These are phyloP conservation scores for Montifringilla adamsi DNA, from an alignment of 2,113 vertebrate species.

Conservation along the genomic window DNA sequence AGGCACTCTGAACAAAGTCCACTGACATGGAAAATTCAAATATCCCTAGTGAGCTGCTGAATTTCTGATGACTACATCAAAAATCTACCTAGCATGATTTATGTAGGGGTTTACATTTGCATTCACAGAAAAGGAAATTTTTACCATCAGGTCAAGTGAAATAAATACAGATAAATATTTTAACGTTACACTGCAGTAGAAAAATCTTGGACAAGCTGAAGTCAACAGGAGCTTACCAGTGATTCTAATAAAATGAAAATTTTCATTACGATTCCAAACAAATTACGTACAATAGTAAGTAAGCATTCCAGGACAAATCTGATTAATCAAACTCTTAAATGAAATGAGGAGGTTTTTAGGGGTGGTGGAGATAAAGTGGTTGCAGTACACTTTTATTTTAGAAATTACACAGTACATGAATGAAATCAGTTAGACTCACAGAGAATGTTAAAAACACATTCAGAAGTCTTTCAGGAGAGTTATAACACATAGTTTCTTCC, in stretches of 20 bases:
- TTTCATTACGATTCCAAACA: background rate
- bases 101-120: background rate
- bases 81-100: background rate
- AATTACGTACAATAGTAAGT: background rate
- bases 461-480: background rate
- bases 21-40: background rate
- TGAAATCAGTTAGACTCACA: background rate
- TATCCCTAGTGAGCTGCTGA: background rate
- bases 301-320: background rate
- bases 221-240: background rate
- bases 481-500: background rate
- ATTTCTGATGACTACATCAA: background rate
- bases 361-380: background rate
- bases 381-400: background rate
- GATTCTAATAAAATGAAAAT: background rate
- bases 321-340: background rate
- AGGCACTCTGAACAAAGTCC: background rate
- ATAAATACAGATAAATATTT: background rate
- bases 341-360: background rate
- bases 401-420: background rate
- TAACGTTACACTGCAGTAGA: background rate
- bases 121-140: conserved; percentile 33
- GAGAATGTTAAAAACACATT: background rate
- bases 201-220: background rate
- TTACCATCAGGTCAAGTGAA: background rate